Evolutionary conservation across 1,140 invertebrate species (phyloP), one percentile per base, ranked within the genome.

Genomic region (Drosophila repletoides): DNA sequence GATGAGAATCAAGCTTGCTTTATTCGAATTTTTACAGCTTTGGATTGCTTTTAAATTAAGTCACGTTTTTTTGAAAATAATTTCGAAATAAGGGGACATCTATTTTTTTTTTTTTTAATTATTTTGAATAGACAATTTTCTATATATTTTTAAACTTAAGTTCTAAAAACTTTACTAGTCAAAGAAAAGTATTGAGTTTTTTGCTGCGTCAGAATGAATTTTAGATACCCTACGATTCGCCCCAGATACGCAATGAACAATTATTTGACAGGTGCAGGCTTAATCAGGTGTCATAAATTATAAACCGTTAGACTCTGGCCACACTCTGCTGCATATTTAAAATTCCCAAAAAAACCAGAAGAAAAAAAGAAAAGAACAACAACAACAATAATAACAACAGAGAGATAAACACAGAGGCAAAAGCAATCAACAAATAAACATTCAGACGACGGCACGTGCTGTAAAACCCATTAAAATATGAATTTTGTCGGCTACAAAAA

Each of bases 401-500:
- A 58, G 7, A 43, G 46, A 66, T 36, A 66, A 21, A 63, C 43
- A 63, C 43, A 56, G 28, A 61, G 43, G 28, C 41, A 58, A 56
- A 48, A 38, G 46, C 31, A 67, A 74, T 71, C 59, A 51, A 58
- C 64, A 83, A 77, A 76, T 71, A 67, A 76, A 84, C 51, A 72
- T 55, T 53, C 31, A 12, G 9, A 22, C 34, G 21, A 52, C 52
- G 77, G 79, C 79, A 83, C 79, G 79, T 83, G 79, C 79, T 84
- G 79, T 83, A 83, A 83, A 83, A 75, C 66, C 80, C 74, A 83
- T 83, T 79, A 74, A 83, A 83, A 79, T 60, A 48, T 69, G 31
- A 6, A 70, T 71, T 74, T 74, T 63, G 51, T n/a, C 14, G 46
- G 56, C 76, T 24, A 36, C 34, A 63, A 31, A 52, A 77, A 63